Base-by-base conservation (phyloP, 1,140 invertebrate genomes). In the Pseudomyrmex pallidus region DNA sequence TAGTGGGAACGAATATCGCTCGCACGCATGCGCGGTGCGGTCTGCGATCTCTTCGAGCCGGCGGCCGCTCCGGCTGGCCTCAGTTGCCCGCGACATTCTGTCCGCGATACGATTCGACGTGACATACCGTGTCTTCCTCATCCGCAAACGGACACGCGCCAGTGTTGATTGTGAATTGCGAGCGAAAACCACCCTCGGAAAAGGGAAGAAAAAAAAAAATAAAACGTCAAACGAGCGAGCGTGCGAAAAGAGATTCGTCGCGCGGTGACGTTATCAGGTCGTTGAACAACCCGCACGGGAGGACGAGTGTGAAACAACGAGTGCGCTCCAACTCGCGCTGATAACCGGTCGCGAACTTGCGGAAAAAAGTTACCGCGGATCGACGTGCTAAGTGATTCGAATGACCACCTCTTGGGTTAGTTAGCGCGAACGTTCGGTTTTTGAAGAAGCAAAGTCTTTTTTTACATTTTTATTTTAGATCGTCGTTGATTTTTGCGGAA, bases 31-130 rank as follows among this genome's bases (percentile, higher is more conserved):
- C 93, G 93, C 93, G 82, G 74, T 90, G 83, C 83, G 90, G 91
- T 90, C 89, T 85, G 90, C 92, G 87, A 92, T 93, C 91, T 92
- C 88, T 84, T 86, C 85, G 35, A 82, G 84, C 90, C 84, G 90
- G 35, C 70, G 86, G 73, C 73, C 83, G 87, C 85, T 85, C 68
- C 85, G 84, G 72, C 85, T 84, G 77, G 86, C 86, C 91, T 94
- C 93, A 94, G 94, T 94, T 92, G 92, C 83, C 92, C 93, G 94
- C 93, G 93, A 94, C 92, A 93, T 94, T 94, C 91, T 90, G 92
- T 91, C 91, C 92, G 93, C 92, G 94, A 93, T 93, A 94, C 92
- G 90, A 93, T 92, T 88, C 87, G 56, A 74, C 89, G 90, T 86
- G 85, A 86, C 15, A 15, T 59, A 44, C 48, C 52, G 76, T 22